Percentiles rank a stretch among this genome's conserved stretches.
phyloP scores from a whole-genome alignment of 2,888 invertebrate genomes.

The Crioceris asparagi region DNA sequence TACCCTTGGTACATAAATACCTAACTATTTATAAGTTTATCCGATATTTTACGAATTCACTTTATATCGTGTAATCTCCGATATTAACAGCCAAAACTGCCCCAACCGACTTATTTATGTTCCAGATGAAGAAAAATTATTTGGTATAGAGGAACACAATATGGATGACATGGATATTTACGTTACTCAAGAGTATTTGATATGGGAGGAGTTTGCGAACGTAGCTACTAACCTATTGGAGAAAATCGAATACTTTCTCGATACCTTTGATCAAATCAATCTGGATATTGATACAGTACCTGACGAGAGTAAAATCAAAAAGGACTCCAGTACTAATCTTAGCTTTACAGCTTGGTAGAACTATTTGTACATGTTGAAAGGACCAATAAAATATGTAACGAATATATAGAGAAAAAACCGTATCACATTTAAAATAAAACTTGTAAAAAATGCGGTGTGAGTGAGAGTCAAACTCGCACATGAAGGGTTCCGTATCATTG shows the following conservation, averaged over 20 bases:
- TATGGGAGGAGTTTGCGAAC: constrained; percentile 66
- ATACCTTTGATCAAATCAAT: constrained; percentile 33
- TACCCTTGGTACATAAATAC: no score
- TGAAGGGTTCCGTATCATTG: no score
- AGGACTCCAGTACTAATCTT: constrained; percentile 34
- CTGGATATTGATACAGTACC: constrained; percentile 23
- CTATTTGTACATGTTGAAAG: no score
- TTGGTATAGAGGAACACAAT: constrained; percentile 37
- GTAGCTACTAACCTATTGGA: constrained; percentile 66
- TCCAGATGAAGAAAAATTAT: constrained; percentile 48
- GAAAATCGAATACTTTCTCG: constrained; percentile 43
- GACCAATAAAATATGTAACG: background rate
- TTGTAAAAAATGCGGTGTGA: background rate
- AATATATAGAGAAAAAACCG: constrained; percentile 1
- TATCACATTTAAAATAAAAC: no score
- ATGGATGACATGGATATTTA: constrained; percentile 32
- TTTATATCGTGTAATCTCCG: no score
- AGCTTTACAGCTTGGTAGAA: constrained; percentile 36
- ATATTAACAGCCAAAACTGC: no score
- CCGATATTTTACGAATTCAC: no score
- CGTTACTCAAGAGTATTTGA: constrained; percentile 35
- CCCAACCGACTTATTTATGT: no score
- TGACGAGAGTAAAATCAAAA: constrained; percentile 11
- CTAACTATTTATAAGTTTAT: no score
- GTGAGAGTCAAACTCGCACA: no score